Percentiles rank a stretch among this genome's conserved stretches.
phyloP scores from a whole-genome alignment of 2,797 vertebrate genomes.

The Gallinago nigripennis region DNA sequence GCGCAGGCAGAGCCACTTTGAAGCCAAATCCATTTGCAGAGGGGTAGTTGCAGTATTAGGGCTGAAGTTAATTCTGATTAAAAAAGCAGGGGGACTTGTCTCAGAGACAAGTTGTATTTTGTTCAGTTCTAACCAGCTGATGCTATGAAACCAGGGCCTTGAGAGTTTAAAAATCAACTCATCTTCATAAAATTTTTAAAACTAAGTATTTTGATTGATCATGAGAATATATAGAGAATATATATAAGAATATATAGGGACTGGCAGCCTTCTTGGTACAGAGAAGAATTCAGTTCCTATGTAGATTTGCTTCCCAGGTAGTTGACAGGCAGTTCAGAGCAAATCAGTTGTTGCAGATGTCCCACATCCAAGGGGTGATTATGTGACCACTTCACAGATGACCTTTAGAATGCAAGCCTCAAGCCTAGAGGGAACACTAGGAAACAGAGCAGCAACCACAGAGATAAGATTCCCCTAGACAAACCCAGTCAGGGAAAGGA shows the following conservation, averaged over 20 bases:
- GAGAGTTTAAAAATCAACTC: neutral
- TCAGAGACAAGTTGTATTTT: neutral
- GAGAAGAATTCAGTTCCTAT: neutral
- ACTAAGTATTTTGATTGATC: neutral
- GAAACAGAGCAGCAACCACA: neutral
- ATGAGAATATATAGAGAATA: neutral
- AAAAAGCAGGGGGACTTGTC: neutral
- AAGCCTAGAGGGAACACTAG: neutral
- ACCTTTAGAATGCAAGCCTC: neutral
- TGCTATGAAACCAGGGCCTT: neutral
- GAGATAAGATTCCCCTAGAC: neutral
- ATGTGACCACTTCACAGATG: neutral
- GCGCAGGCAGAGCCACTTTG: neutral
- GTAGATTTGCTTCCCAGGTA: neutral
- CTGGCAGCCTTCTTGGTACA: neutral
- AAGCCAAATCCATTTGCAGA: neutral
- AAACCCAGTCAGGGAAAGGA: accelerated
- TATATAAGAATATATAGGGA: neutral
- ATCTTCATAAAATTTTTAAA: neutral
- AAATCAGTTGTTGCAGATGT: neutral
- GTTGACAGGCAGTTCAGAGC: neutral
- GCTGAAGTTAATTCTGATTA: neutral
- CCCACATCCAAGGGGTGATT: neutral
- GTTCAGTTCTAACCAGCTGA: neutral
- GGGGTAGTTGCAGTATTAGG: neutral